phyloP scores from a whole-genome alignment of 2,113 vertebrate genomes.

The Paraplagusia blochii region DNA sequence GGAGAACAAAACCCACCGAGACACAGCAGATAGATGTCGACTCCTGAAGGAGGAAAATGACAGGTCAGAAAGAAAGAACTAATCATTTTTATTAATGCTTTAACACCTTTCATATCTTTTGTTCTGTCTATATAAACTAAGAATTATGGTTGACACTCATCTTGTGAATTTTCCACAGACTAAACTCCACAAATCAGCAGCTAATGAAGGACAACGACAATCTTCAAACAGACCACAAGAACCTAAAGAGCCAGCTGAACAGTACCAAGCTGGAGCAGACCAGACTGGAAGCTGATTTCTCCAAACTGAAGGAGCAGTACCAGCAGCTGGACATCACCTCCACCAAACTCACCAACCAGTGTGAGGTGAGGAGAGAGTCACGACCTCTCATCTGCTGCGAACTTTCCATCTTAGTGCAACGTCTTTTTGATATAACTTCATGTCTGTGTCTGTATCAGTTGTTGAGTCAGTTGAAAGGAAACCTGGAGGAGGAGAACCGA shows the following conservation, averaged over 20 bases:
- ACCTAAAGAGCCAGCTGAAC: constrained; percentile 88
- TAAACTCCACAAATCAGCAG: constrained; percentile 83
- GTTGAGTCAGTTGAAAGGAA: constrained; percentile 96
- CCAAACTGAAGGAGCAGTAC: constrained; percentile 92
- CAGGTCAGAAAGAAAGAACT: constrained; percentile 77
- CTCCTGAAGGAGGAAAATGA: constrained; percentile 89
- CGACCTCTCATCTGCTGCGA: background rate
- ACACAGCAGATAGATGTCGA: constrained; percentile 83
- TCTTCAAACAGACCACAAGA: constrained; percentile 93
- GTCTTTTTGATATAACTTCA: background rate
- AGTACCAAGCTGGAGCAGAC: constrained; percentile 92
- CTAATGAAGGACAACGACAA: constrained; percentile 90
- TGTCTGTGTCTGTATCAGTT: constrained; percentile 72
- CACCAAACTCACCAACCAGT: constrained; percentile 95
- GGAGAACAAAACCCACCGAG: constrained; percentile 85
- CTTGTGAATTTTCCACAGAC: constrained; percentile 55
- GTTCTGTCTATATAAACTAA: too few species aligned
- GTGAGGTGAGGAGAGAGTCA: constrained; percentile 78
- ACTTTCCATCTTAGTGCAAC: background rate
- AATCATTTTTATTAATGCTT: too few species aligned
- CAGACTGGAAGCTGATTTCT: constrained; percentile 93
- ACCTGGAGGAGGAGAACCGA: constrained; percentile 97
- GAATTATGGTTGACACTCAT: too few species aligned
- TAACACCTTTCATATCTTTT: too few species aligned
- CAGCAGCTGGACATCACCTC: constrained; percentile 96